Evolutionary conservation across 1,140 invertebrate genomes (phyloP).

Genomic region (Choristoneura fumiferana): DNA sequence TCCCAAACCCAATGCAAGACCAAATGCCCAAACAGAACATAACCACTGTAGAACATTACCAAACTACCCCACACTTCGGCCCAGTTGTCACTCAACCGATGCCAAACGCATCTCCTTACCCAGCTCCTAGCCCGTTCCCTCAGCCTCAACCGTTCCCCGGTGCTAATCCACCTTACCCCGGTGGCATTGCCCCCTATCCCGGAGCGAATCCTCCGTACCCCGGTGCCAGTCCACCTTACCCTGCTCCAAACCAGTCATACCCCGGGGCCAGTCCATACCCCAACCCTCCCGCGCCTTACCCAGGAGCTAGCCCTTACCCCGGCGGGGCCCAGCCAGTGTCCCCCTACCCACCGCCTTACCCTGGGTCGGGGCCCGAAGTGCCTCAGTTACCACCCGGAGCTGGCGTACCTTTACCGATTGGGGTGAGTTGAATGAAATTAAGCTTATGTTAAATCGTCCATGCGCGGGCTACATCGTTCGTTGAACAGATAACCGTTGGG

Average conservation of each 20-base stretch:
- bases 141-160: constrained; percentile 28
- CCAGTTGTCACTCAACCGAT: constrained; percentile 37
- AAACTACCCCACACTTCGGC: constrained; percentile 11
- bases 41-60: constrained; percentile 2
- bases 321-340: constrained; percentile 24
- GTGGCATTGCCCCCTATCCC: constrained; percentile 18
- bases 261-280: constrained; percentile 22
- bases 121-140: constrained; percentile 25
- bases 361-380: constrained; percentile 2
- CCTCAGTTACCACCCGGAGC: constrained; percentile 33
- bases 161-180: constrained; percentile 23
- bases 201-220: constrained; percentile 27
- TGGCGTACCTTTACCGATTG: constrained; percentile 30
- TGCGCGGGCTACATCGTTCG: too few species aligned
- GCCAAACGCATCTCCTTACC: constrained; percentile 24
- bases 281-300: constrained; percentile 34
- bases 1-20: constrained; percentile 48
- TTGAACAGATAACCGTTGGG: too few species aligned
- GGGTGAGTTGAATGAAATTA: not conserved
- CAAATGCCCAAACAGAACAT: constrained; percentile 36
- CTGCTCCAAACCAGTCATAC: constrained; percentile 23
- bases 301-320: constrained; percentile 29
- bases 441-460: too few species aligned
- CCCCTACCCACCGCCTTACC: constrained; percentile 21
- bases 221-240: constrained; percentile 27